These are phyloP conservation scores for Hypomesus transpacificus DNA, from an alignment of 2,113 vertebrate species.

Conservation along the genomic window DNA sequence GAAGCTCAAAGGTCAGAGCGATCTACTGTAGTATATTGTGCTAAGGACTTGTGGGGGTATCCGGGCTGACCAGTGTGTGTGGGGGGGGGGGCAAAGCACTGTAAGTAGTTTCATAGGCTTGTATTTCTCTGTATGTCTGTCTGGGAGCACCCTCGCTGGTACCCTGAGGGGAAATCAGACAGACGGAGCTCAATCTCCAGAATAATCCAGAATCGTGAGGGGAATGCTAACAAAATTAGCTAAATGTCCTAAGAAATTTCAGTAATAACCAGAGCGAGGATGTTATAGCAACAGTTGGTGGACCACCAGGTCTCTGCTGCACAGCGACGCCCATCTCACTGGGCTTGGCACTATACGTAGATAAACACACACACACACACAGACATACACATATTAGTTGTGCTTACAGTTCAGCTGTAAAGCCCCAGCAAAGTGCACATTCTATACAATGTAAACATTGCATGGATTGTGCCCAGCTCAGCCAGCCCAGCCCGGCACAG, in stretches of 20 bases:
- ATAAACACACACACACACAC: background rate
- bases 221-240: background rate
- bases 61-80: background rate
- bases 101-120: constrained; percentile 9
- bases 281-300: background rate
- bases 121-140: too few relatives aligned
- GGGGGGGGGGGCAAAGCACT: constrained; percentile 25
- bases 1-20: constrained; percentile 43
- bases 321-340: too few relatives aligned
- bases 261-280: background rate
- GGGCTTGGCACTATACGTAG: background rate
- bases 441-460: background rate
- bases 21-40: constrained; percentile 36
- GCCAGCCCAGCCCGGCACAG: background rate
- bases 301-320: background rate
- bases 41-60: constrained; percentile 44
- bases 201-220: too few relatives aligned
- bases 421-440: background rate
- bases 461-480: background rate
- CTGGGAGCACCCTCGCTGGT: too few relatives aligned
- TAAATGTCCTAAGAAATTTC: background rate
- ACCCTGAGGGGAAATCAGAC: too few relatives aligned
- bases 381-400: background rate
- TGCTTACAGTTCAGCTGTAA: background rate
- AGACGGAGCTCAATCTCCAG: too few relatives aligned